phyloP scores from a whole-genome alignment of 2,113 vertebrate genomes.

The Microcebus ravelobensis region DNA sequence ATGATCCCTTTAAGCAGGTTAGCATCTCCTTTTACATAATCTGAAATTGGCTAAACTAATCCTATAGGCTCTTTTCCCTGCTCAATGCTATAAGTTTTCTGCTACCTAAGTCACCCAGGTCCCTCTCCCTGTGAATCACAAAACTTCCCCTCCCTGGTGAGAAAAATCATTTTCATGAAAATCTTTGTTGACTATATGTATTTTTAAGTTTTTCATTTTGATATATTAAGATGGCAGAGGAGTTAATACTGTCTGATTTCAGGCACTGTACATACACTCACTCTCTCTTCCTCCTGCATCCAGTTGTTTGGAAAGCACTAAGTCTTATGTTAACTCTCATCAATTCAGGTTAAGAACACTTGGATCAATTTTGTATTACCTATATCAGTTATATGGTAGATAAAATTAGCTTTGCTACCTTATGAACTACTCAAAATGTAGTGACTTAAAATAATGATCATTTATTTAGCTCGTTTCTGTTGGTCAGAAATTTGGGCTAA shows the following conservation, averaged over 20 bases:
- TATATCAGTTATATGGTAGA: not conserved
- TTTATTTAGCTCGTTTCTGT: not conserved
- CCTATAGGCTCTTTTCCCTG: not conserved
- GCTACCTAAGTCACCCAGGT: not conserved
- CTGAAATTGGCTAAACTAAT: not conserved
- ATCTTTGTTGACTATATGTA: not conserved
- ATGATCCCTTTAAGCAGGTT: not conserved
- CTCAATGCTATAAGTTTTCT: not conserved
- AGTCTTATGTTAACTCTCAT: not conserved
- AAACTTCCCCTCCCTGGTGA: not conserved
- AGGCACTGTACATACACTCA: not conserved
- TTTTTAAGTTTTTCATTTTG: not conserved
- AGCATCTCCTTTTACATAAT: not conserved
- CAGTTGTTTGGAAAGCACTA: not conserved
- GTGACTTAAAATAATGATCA: not conserved
- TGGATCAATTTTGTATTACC: not conserved
- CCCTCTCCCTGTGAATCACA: not conserved
- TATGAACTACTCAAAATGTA: not conserved
- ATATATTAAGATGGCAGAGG: not conserved
- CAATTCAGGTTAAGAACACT: not conserved
- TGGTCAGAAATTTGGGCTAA: not conserved
- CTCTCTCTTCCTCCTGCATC: not conserved
- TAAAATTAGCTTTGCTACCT: not conserved
- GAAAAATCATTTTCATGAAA: conserved; percentile 19
- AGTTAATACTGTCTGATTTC: not conserved